Evolutionary conservation across 2,888 invertebrate genomes (phyloP), one percentile per base, ranked within the genome.

Genomic region (Chrysolina oricalcia): DNA sequence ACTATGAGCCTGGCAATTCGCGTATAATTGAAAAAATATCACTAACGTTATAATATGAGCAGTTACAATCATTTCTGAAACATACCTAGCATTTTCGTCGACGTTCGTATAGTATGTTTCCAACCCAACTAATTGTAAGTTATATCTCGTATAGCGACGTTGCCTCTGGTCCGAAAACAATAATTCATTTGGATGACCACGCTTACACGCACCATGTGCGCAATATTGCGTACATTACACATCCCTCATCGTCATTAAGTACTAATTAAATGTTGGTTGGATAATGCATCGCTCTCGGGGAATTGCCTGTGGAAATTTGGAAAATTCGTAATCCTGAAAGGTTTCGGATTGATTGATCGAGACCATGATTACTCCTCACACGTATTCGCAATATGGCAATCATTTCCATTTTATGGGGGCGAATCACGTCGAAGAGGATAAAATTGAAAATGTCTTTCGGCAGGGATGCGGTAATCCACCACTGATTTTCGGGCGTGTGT

Each of bases 181-280:
- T 78, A 76, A 78, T 78, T 75, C 75, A 76, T 80, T 65, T 75
- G 75, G 73, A 66, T 76, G 76, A 70, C 76, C 78, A 70, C 65
- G 50, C 46, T 63, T 75, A 75, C 75, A 75, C 72, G 81, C 78
- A 76, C 74, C 80, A 80, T 80, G 78, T 81, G 81, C 77, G 78
- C 74, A 76, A 78, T 80, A 82, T 78, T 77, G 77, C 78, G 65
- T 67, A 76, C 78, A 71, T 73, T 68, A 71, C 46, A 62, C 71
- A 64, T 73, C 75, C 82, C 79, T 78, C 77, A 79, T 81, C 77
- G 79, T 80, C 81, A 81, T 82, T 80, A 80, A 78, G 78, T 70
- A 75, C 72, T 82, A 82, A 82, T 82, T 81, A 81, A 79, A 82
- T 81, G 79, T 78, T 72, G 73, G 74, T 78, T 73, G 53, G 65